A percentile compares a stretch with the other conserved stretches of the same genome.
Evolutionary conservation across 2,113 vertebrate species (phyloP).

Genomic region (Xyrauchen texanus): DNA sequence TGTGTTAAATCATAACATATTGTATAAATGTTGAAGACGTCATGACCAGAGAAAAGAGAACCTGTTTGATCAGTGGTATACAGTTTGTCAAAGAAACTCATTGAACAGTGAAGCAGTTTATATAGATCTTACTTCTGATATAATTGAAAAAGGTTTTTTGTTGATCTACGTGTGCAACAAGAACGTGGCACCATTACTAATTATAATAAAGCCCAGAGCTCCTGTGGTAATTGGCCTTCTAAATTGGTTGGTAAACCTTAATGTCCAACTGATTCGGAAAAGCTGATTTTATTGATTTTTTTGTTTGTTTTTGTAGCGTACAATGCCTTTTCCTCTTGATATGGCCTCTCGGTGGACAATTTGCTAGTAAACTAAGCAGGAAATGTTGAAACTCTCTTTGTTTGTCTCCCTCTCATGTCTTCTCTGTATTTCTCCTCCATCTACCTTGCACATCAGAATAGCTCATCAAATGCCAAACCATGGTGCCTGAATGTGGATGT

Average conservation of each 20-base stretch:
- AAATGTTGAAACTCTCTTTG: neutral
- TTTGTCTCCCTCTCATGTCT: no score
- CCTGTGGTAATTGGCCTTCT: conserved; percentile 9
- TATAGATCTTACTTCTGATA: no score
- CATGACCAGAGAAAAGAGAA: no score
- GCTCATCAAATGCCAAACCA: conserved; percentile 22
- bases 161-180: neutral
- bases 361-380: neutral
- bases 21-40: no score
- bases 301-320: conserved; percentile 14
- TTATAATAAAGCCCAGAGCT: no score
- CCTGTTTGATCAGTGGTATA: no score
- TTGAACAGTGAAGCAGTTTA: no score
- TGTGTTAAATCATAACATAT: no score
- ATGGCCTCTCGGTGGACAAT: neutral
- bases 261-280: conserved; percentile 1
- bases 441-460: conserved; percentile 1
- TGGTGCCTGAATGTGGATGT: conserved; percentile 18
- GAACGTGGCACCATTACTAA: neutral
- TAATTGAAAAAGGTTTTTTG: no score
- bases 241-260: conserved; percentile 14
- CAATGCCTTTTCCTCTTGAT: neutral
- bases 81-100: no score
- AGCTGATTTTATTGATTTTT: conserved; percentile 21
- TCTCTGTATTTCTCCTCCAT: neutral